Percentiles rank a stretch among this genome's conserved stretches.
Conservation (phyloP, 2,888 invertebrate species). For the Tuta absoluta region DNA sequence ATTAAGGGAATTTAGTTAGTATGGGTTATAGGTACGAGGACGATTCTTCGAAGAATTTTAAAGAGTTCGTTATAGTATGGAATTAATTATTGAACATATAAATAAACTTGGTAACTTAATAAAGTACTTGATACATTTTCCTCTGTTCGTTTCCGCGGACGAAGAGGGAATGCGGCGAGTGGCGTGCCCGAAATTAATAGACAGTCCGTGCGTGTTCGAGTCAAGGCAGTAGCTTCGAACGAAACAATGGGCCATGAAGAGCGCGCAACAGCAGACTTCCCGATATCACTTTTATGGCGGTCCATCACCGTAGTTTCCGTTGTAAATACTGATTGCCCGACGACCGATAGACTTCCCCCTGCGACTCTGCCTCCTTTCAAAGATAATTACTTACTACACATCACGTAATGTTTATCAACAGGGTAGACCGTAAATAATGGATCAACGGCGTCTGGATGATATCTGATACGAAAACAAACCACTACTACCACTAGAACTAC, state of each 20-base stretch:
- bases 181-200: constrained; percentile 61
- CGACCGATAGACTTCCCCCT: constrained; percentile 63
- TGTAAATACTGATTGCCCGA: constrained; percentile 73
- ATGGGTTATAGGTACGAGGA: constrained; percentile 44
- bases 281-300: constrained; percentile 67
- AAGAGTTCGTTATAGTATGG: constrained; percentile 30
- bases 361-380: constrained; percentile 73
- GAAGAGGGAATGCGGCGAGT: constrained; percentile 58
- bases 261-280: constrained; percentile 57
- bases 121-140: constrained; percentile 28
- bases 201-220: constrained; percentile 69
- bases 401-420: too few species aligned
- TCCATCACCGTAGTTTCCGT: constrained; percentile 59
- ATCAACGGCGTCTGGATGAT: too few species aligned
- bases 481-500: too few species aligned
- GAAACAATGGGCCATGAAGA: constrained; percentile 74
- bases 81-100: not conserved
- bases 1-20: constrained; percentile 67
- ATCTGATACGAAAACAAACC: too few species aligned
- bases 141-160: constrained; percentile 51
- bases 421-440: too few species aligned
- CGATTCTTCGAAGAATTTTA: constrained; percentile 46
- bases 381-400: constrained; percentile 63
- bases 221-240: constrained; percentile 46
- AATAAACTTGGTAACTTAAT: not conserved